These are phyloP conservation scores for Phoenicopterus ruber DNA, from an alignment of 2,113 vertebrate genomes.

Conservation along the genomic window DNA sequence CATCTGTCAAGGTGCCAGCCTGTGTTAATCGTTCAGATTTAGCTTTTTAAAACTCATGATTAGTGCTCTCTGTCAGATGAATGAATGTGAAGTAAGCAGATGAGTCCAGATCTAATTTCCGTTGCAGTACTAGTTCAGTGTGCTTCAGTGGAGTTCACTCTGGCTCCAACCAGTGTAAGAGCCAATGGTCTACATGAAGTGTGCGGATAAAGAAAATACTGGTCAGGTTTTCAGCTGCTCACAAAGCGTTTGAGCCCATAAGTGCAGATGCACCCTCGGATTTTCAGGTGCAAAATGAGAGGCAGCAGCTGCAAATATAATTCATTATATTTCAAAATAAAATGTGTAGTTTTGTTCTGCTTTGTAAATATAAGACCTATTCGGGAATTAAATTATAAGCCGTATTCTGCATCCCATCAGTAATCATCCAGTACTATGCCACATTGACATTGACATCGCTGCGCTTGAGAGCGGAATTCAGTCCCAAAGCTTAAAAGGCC, in stretches of 20 bases:
- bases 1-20: neutral
- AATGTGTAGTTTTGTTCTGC: neutral
- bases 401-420: neutral
- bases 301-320: neutral
- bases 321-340: neutral
- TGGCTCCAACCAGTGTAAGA: neutral
- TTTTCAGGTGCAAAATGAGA: neutral
- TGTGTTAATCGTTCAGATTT: neutral
- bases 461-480: neutral
- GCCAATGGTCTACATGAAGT: neutral
- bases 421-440: neutral
- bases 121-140: accelerated
- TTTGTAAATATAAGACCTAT: neutral
- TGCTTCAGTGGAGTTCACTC: neutral
- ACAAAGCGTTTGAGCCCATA: neutral
- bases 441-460: neutral
- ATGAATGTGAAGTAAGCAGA: neutral
- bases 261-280: neutral
- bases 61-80: neutral
- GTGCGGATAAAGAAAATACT: neutral
- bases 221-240: neutral
- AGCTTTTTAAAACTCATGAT: neutral
- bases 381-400: neutral
- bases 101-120: neutral
- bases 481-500: neutral